A percentile compares a stretch with the other conserved stretches of the same genome.
These are phyloP conservation scores for Prunella fulvescens DNA, from an alignment of 2,113 vertebrate species.

Conservation along the genomic window DNA sequence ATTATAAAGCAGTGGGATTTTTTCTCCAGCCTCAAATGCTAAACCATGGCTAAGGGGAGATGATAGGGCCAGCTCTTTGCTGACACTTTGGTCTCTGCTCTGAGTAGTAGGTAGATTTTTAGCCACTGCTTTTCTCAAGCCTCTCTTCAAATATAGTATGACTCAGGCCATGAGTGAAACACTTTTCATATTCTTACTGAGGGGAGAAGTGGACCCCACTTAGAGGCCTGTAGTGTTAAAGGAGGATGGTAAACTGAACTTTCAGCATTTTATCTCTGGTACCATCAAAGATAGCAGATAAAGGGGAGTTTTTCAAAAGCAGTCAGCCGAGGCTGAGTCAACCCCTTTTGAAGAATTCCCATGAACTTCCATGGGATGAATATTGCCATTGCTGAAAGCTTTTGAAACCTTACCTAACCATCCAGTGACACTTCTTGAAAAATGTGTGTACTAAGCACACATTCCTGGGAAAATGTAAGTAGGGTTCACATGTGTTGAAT, in stretches of 20 bases:
- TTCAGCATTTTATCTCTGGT: neutral
- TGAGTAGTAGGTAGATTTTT: neutral
- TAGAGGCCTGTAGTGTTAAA: neutral
- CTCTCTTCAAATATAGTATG: neutral
- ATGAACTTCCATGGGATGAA: slow-evolving; percentile 8
- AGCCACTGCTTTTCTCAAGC: neutral
- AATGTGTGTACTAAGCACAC: slow-evolving; percentile 27
- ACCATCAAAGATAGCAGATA: neutral
- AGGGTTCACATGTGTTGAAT: neutral
- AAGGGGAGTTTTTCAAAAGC: slow-evolving; percentile 32
- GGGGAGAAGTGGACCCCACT: neutral
- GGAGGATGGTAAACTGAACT: neutral
- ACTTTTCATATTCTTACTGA: neutral
- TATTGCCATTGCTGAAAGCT: slow-evolving; percentile 14
- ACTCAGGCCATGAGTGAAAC: neutral
- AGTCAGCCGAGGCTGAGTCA: neutral
- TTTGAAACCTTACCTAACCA: slow-evolving; percentile 42
- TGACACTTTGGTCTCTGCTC: neutral
- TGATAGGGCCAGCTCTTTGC: neutral
- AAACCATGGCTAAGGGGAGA: neutral
- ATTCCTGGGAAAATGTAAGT: slow-evolving; percentile 18
- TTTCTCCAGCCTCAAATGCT: neutral
- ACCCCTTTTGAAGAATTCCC: slow-evolving; percentile 4
- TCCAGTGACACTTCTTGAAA: slow-evolving; percentile 36
- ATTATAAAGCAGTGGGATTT: neutral